These are phyloP conservation scores for Podarcis lilfordi DNA, from an alignment of 2,797 vertebrate species.

Conservation along the genomic window DNA sequence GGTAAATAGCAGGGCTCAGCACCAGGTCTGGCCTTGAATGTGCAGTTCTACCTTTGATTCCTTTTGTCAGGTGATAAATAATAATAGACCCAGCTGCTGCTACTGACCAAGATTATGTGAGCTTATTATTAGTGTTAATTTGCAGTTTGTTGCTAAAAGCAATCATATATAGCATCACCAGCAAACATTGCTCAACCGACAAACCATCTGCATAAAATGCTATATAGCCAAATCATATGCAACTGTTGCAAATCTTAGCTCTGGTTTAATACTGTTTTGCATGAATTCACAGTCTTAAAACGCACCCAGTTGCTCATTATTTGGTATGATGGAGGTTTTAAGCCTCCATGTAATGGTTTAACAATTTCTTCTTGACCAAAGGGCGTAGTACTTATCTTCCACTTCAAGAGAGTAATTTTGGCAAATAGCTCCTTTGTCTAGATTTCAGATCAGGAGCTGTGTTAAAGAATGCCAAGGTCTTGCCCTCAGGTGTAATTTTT, in stretches of 20 bases:
- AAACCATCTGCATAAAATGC: not conserved
- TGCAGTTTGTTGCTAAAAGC: not conserved
- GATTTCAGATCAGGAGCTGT: slow-evolving; percentile 25
- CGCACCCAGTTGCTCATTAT: not conserved
- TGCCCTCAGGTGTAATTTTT: slow-evolving; percentile 44
- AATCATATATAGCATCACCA: not conserved
- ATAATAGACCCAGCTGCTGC: not conserved
- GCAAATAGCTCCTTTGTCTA: slow-evolving; percentile 25
- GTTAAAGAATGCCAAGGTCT: slow-evolving; percentile 28
- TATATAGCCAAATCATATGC: not conserved
- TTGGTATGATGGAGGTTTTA: not conserved
- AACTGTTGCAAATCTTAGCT: slow-evolving; percentile 6
- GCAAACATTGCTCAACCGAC: not conserved
- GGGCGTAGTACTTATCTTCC: not conserved
- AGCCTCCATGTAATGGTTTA: slow-evolving; percentile 11
- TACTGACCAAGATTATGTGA: not conserved
- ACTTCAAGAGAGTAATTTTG: slow-evolving; percentile 11
- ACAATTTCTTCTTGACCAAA: slow-evolving; percentile 18
- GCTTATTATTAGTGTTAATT: not conserved
- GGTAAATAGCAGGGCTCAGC: too few relatives aligned
- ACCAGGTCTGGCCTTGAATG: not conserved
- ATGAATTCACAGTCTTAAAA: not conserved
- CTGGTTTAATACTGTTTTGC: not conserved
- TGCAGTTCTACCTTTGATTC: not conserved
- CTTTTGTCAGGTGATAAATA: not conserved